These are phyloP conservation scores for Penelope pileata DNA, from an alignment of 2,113 vertebrate species.

Conservation along the genomic window DNA sequence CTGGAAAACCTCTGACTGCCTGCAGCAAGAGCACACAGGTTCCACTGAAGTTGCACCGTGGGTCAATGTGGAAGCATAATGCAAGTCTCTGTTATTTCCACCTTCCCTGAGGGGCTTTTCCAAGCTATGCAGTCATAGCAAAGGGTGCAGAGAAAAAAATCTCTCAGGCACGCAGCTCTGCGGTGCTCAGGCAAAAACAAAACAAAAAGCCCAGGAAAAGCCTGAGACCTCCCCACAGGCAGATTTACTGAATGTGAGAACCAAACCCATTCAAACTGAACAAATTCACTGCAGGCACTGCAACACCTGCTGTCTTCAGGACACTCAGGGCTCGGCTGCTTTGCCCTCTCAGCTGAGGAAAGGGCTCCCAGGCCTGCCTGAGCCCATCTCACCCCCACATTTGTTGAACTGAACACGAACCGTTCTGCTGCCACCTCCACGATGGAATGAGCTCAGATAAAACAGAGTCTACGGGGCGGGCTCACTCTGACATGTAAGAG, in stretches of 20 bases:
- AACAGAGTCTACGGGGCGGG: not conserved
- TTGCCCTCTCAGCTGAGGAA: not conserved
- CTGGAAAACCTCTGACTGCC: not conserved
- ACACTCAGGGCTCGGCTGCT: not conserved
- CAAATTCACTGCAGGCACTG: not conserved
- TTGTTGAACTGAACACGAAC: not conserved
- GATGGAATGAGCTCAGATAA: not conserved
- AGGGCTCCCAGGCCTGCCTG: not conserved
- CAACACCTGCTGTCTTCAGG: not conserved
- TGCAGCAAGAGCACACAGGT: not conserved
- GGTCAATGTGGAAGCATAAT: accelerated
- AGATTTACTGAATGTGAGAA: not conserved
- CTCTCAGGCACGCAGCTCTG: not conserved
- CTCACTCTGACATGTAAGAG: not conserved
- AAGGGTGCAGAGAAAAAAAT: too few relatives aligned
- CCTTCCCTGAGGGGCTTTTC: not conserved
- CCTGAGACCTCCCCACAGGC: not conserved
- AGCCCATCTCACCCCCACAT: not conserved
- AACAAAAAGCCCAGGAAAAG: not conserved
- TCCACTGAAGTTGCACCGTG: accelerated
- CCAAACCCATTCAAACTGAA: accelerated
- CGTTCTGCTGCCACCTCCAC: not conserved
- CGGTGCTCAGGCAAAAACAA: not conserved
- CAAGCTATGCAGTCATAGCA: not conserved
- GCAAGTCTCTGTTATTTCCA: not conserved